Percentiles rank a stretch among this genome's conserved stretches.
These are phyloP conservation scores for Ploceus nigricollis DNA, from an alignment of 2,113 vertebrate genomes.

Conservation along the genomic window DNA sequence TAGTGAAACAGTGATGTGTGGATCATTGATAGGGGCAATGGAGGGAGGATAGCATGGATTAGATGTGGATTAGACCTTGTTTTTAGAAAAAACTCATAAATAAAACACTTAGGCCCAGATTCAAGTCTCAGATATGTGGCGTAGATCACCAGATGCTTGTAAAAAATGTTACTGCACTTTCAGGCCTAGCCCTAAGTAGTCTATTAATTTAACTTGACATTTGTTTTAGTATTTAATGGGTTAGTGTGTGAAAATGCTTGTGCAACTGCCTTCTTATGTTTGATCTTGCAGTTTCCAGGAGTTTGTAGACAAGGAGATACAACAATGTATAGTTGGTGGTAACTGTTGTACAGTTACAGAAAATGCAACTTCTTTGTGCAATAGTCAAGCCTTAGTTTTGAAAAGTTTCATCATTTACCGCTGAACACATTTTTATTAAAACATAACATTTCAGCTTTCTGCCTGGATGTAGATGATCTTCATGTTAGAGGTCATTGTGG, in stretches of 20 bases:
- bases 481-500: not conserved
- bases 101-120: slow-evolving; percentile 44
- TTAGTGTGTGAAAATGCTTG: slow-evolving; percentile 38
- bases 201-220: slow-evolving; percentile 55
- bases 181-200: slow-evolving; percentile 21
- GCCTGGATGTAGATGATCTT: not conserved
- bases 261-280: not conserved
- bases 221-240: slow-evolving; percentile 43
- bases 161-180: slow-evolving; percentile 56
- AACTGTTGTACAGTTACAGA: not conserved
- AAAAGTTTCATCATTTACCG: not conserved
- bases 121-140: slow-evolving; percentile 38
- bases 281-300: not conserved
- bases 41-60: slow-evolving; percentile 35
- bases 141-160: slow-evolving; percentile 58
- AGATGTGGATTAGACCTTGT: slow-evolving; percentile 50
- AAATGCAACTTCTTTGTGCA: not conserved
- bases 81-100: slow-evolving; percentile 63
- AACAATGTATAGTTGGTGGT: not conserved
- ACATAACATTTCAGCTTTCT: not conserved
- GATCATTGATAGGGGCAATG: not conserved
- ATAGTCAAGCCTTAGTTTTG: not conserved
- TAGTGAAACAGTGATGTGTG: not conserved
- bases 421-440: not conserved
- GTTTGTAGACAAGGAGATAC: not conserved